phyloP scores from a whole-genome alignment of 1,140 invertebrate species.

The Vollenhovia emeryi region DNA sequence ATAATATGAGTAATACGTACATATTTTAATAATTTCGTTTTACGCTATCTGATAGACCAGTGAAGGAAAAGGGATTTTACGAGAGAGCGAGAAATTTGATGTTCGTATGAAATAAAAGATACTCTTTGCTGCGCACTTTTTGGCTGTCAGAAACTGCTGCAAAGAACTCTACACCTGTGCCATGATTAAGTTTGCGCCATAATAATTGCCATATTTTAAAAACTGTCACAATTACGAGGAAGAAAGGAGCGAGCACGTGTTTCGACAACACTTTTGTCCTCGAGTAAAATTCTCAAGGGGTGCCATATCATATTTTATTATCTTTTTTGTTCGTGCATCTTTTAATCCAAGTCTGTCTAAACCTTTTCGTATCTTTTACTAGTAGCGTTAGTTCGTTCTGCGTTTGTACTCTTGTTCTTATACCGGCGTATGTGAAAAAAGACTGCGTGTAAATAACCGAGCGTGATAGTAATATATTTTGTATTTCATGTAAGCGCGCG shows the following conservation, averaged over 20 bases:
- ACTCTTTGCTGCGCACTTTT: background rate
- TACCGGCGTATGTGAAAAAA: conserved; percentile 67
- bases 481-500: conserved; percentile 31
- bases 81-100: background rate
- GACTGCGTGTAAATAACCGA: conserved; percentile 73
- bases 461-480: conserved; percentile 72
- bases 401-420: conserved; percentile 54
- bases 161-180: conserved; percentile 63
- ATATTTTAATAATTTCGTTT: background rate
- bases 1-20: background rate
- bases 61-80: background rate
- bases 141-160: conserved; percentile 17
- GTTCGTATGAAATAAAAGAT: background rate
- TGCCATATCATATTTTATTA: conserved; percentile 23
- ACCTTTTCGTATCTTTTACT: background rate
- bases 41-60: background rate
- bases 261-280: conserved; percentile 1
- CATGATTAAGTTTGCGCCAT: conserved; percentile 72
- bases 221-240: conserved; percentile 24
- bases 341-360: conserved; percentile 15
- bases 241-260: conserved; percentile 4
- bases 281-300: conserved; percentile 36
- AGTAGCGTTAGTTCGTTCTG: background rate
- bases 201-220: conserved; percentile 74
- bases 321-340: conserved; percentile 15